Evolutionary conservation across 2,113 vertebrate genomes (phyloP).

Genomic region (Mugil cephalus): DNA sequence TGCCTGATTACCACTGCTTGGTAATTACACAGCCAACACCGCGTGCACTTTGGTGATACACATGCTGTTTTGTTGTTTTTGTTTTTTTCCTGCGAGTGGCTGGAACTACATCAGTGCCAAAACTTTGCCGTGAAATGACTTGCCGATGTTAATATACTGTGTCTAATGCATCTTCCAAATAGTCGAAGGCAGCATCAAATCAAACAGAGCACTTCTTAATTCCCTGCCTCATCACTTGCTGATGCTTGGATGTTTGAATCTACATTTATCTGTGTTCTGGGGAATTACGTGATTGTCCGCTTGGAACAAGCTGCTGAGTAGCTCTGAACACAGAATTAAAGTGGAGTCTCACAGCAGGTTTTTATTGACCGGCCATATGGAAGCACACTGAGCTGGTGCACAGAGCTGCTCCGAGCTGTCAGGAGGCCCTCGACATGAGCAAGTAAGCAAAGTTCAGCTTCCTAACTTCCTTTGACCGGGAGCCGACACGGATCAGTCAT

Average conservation of each 20-base stretch:
- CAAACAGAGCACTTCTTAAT: slow-evolving; percentile 41
- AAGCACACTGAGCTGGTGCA: slow-evolving; percentile 8
- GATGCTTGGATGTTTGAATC: slow-evolving; percentile 11
- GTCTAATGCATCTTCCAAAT: neutral
- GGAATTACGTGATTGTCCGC: slow-evolving; percentile 32
- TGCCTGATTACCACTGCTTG: slow-evolving; percentile 24
- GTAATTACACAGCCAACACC: slow-evolving; percentile 16
- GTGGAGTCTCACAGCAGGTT: slow-evolving; percentile 38
- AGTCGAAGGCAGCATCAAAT: slow-evolving; percentile 24
- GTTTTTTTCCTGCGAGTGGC: neutral
- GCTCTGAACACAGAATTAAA: slow-evolving; percentile 47
- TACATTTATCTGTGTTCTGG: slow-evolving; percentile 12
- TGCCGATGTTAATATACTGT: neutral
- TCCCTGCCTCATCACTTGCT: slow-evolving; percentile 35
- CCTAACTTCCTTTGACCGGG: slow-evolving; percentile 13
- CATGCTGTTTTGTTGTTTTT: neutral
- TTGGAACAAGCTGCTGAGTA: slow-evolving; percentile 31
- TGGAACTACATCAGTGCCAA: neutral
- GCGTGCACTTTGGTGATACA: neutral
- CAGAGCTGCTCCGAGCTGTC: slow-evolving; percentile 1
- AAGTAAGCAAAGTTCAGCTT: slow-evolving; percentile 35
- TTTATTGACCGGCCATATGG: slow-evolving; percentile 47
- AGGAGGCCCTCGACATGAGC: slow-evolving; percentile 4
- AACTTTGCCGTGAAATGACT: neutral
- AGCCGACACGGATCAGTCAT: slow-evolving; percentile 16